Evolutionary conservation across 1,140 invertebrate genomes (phyloP).

Genomic region (Drosophila sturtevanti): DNA sequence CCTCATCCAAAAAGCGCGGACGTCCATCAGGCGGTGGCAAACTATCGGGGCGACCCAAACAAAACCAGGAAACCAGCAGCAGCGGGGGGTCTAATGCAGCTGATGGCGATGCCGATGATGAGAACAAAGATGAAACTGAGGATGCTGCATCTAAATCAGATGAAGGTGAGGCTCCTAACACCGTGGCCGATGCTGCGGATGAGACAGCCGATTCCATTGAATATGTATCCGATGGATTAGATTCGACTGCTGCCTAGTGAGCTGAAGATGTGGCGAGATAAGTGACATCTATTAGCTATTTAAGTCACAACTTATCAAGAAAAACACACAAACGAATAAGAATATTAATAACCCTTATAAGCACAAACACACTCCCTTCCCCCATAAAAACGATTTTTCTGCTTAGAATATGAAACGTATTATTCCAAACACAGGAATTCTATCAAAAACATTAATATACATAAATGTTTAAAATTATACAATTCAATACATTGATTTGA

Average conservation of each 20-base stretch:
- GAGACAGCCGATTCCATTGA: slow-evolving; percentile 7
- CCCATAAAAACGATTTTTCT: not conserved
- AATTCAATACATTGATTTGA: not conserved
- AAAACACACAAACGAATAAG: slow-evolving; percentile 11
- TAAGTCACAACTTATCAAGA: slow-evolving; percentile 15
- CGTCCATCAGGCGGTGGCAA: not conserved
- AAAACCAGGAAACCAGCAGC: not conserved
- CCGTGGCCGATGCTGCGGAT: not conserved
- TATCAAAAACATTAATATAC: not conserved
- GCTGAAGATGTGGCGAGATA: not conserved
- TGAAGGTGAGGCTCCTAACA: not conserved
- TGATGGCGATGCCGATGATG: not conserved
- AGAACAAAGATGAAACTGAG: slow-evolving; percentile 4
- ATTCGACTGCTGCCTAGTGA: not conserved
- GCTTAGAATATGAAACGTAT: not conserved
- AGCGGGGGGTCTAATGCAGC: not conserved
- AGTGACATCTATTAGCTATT: slow-evolving; percentile 4
- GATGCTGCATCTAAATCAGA: slow-evolving; percentile 1
- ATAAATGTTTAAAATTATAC: not conserved
- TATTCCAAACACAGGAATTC: not conserved
- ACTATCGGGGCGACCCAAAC: not conserved
- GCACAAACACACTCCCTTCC: not conserved
- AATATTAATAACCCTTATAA: slow-evolving; percentile 13
- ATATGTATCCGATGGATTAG: slow-evolving; percentile 5
- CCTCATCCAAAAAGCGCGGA: slow-evolving; percentile 1